Evolutionary conservation across 2,113 vertebrate species (phyloP), one percentile per base, ranked within the genome.

Genomic region (Halcyon malimbica): DNA sequence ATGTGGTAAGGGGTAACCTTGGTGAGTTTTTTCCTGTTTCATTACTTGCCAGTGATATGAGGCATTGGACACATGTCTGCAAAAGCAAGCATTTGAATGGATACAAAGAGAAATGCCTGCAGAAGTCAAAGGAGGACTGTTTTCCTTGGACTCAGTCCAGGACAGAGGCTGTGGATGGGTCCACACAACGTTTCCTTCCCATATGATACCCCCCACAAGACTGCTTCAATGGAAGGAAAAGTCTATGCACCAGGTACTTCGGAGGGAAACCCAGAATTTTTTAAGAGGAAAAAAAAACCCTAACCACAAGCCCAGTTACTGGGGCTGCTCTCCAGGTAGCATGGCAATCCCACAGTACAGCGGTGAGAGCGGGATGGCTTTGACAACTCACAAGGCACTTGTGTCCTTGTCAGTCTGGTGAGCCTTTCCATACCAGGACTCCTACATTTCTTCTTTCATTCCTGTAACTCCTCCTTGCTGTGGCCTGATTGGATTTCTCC

Each of bases 1-100:
- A 91, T 87, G 87, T 73, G 73, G 80, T 29, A 42, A 60, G 29
- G 60, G n/a, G 78, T 85, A 94, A 87, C 62, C 73, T 94, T 56
- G 63, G 23, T 6, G 62, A 95, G 51, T 81, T 64, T 78, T 92
- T 74, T 71, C 76, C 46, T 46, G 33, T 82, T 84, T 87, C 41
- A 7, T 65, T 53, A 9, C 81, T 84, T 19, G 73, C 35, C 33
- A 57, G 54, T 5, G 51, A 82, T 3, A 44, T 5, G 33, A 46
- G 57, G 23, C 7, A 9, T 54, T 69, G 68, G 48, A 19, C 20
- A 3, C 35, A 7, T 13, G 64, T 51, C 59, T 44, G 68, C 68
- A 70, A 67, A 70, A 44, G 51, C 44, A 62, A 54, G 63, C 76
- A 23, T 51, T 64, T 56, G 44, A 33, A 53, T 31, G 87, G 57